Percentiles rank a stretch among this genome's conserved stretches.
phyloP scores from a whole-genome alignment of 2,113 vertebrate species.

The Gambusia holbrooki region DNA sequence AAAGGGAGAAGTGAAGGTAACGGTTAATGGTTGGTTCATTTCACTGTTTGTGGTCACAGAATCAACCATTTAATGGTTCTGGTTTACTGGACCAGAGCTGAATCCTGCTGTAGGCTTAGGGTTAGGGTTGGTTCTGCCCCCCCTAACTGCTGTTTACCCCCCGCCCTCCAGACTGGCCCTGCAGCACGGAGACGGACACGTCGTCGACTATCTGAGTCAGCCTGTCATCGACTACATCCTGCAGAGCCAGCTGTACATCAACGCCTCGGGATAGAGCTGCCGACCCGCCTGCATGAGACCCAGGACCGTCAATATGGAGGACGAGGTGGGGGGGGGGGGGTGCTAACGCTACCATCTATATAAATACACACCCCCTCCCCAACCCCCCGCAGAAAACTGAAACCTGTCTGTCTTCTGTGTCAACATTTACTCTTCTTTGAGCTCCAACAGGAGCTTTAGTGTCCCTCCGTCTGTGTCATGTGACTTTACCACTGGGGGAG shows the following conservation, averaged over 20 bases:
- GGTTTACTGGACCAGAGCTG: too few species aligned
- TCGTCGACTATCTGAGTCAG: slow-evolving; percentile 95
- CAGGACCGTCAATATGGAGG: slow-evolving; percentile 18
- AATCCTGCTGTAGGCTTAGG: too few species aligned
- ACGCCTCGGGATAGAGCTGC: slow-evolving; percentile 87
- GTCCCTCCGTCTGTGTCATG: slow-evolving; percentile 70
- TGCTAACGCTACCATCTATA: slow-evolving; percentile 18
- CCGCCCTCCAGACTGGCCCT: slow-evolving; percentile 87
- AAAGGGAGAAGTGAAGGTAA: too few species aligned
- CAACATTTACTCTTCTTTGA: slow-evolving; percentile 69
- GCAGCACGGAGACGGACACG: slow-evolving; percentile 96
- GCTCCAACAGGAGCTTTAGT: slow-evolving; percentile 62
- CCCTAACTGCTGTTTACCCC: background rate
- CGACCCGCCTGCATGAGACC: slow-evolving; percentile 17
- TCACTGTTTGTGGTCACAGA: too few species aligned
- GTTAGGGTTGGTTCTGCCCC: too few species aligned
- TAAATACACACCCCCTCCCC: background rate
- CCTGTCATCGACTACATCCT: slow-evolving; percentile 99
- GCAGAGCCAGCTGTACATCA: slow-evolving; percentile 99
- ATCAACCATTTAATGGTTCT: too few species aligned
- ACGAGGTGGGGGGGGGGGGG: background rate
- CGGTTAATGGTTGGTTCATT: too few species aligned
- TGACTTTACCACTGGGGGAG: slow-evolving; percentile 58
- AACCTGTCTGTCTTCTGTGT: slow-evolving; percentile 72
- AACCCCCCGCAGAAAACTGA: background rate